These are phyloP conservation scores for Morpho achilles DNA, from an alignment of 2,888 invertebrate species.

Conservation along the genomic window DNA sequence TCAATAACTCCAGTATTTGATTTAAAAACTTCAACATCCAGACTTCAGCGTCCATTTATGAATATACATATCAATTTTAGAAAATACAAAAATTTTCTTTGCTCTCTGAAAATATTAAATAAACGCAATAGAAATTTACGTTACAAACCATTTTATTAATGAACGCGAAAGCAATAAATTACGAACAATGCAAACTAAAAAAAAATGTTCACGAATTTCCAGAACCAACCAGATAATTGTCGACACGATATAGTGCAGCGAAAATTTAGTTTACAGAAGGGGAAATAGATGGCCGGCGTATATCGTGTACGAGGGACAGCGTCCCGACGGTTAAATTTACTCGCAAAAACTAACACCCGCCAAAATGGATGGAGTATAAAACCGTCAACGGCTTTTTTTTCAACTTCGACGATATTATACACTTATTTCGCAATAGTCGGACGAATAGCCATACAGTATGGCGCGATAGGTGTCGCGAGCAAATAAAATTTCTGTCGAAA, in stretches of 20 bases:
- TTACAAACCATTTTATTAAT: too few relatives aligned
- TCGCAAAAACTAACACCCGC: conserved; percentile 16
- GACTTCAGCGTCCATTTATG: too few relatives aligned
- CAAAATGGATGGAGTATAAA: conserved; percentile 22
- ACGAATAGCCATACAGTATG: conserved; percentile 18
- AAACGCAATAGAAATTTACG: too few relatives aligned
- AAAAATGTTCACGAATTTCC: conserved; percentile 8
- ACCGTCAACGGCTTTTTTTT: conserved; percentile 18
- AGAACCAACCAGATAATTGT: conserved; percentile 17
- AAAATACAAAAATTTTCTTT: too few relatives aligned
- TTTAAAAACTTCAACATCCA: too few relatives aligned
- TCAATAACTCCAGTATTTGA: too few relatives aligned
- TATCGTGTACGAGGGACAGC: conserved; percentile 6
- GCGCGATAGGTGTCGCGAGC: conserved; percentile 27
- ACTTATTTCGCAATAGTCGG: conserved; percentile 25
- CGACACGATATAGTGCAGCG: conserved; percentile 14
- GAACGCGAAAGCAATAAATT: conserved; percentile 8
- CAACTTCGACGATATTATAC: conserved; percentile 15
- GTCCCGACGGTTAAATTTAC: conserved; percentile 10
- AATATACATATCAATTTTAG: too few relatives aligned
- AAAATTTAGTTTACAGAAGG: conserved; percentile 18
- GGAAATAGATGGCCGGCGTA: conserved; percentile 16
- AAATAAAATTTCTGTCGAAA: conserved; percentile 36
- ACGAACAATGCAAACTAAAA: conserved; percentile 1
- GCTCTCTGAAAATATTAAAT: too few relatives aligned